phyloP scores from a whole-genome alignment of 2,888 invertebrate genomes.

The Andricus curvator region DNA sequence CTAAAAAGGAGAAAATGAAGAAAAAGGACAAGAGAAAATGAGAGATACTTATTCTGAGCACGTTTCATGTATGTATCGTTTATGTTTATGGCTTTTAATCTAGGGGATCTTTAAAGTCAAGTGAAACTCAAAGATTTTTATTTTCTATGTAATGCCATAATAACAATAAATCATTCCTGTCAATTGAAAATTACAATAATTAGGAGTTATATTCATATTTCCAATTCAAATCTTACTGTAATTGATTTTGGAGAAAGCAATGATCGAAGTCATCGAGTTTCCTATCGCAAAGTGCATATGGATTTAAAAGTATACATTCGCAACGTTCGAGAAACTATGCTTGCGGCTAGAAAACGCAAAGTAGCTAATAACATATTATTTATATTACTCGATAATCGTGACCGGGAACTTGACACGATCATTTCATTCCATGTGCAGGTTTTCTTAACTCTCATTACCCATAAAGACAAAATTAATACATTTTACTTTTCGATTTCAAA shows the following conservation, averaged over 20 bases:
- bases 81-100: background rate
- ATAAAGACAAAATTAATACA: background rate
- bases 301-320: conserved; percentile 30
- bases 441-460: background rate
- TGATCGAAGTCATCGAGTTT: background rate
- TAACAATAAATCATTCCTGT: background rate
- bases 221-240: background rate
- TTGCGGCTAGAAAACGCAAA: conserved; percentile 48
- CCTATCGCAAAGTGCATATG: conserved; percentile 33
- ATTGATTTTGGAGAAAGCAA: conserved; percentile 5
- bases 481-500: background rate
- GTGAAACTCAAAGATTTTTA: background rate
- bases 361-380: conserved; percentile 42
- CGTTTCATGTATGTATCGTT: background rate
- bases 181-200: background rate
- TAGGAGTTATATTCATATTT: background rate
- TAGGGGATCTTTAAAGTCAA: background rate
- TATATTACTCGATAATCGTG: background rate
- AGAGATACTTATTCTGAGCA: background rate
- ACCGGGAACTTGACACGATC: background rate
- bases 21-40: background rate
- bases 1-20: background rate
- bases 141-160: background rate
- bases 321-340: conserved; percentile 45
- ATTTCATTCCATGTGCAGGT: background rate